A percentile compares a stretch with the other conserved stretches of the same genome.
These are phyloP conservation scores for Gryon sp. DNA, from an alignment of 1,140 invertebrate genomes.

Conservation along the genomic window DNA sequence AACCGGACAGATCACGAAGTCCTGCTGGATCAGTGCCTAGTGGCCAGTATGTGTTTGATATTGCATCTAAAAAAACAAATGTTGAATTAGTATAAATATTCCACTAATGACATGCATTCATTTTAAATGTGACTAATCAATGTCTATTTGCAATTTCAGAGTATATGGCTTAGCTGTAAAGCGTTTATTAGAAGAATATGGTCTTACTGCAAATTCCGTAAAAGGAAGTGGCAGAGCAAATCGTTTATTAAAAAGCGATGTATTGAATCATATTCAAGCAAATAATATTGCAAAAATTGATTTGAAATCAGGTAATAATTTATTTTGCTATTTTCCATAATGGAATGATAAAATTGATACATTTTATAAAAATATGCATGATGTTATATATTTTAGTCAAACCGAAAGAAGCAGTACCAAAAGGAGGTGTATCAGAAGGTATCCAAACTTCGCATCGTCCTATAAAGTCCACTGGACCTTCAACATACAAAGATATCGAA, in stretches of 20 bases:
- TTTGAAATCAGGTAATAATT: constrained; percentile 69
- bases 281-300: constrained; percentile 80
- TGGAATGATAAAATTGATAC: too few species aligned
- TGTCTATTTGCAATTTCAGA: constrained; percentile 60
- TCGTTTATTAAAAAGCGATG: constrained; percentile 83
- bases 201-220: constrained; percentile 78
- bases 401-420: background rate
- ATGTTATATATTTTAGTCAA: constrained; percentile 13
- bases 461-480: constrained; percentile 48
- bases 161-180: constrained; percentile 83
- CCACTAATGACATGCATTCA: background rate
- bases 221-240: constrained; percentile 82
- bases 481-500: constrained; percentile 50
- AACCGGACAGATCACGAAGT: background rate
- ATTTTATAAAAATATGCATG: too few species aligned
- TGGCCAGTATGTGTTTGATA: constrained; percentile 69
- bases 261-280: constrained; percentile 81
- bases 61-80: too few species aligned
- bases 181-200: constrained; percentile 82
- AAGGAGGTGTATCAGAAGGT: background rate
- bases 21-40: constrained; percentile 61
- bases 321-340: constrained; percentile 2
- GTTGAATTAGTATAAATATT: too few species aligned
- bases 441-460: constrained; percentile 29
- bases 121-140: background rate